phyloP scores from a whole-genome alignment of 2,113 vertebrate genomes.

The Himantopus leucocephalus region DNA sequence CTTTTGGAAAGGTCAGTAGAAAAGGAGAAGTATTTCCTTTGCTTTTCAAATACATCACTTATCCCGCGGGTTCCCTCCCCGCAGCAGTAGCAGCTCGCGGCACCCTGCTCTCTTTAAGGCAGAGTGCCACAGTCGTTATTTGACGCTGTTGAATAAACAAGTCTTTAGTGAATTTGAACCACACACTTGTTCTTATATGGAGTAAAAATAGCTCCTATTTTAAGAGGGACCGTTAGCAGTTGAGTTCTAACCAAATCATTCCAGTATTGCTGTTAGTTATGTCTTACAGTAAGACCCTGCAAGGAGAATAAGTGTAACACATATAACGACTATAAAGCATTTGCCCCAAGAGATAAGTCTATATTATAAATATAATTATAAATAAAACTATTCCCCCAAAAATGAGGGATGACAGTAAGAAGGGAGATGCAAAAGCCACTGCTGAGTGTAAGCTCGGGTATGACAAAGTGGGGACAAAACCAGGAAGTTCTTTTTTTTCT shows the following conservation, averaged over 20 bases:
- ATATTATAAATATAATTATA: too few relatives aligned
- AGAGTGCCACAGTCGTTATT: background rate
- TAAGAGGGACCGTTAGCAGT: background rate
- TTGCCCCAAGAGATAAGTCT: background rate
- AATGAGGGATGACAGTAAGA: background rate
- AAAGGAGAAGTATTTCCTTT: background rate
- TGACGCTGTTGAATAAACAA: background rate
- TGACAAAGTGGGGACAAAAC: background rate
- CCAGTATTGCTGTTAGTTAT: background rate
- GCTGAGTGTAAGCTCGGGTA: background rate
- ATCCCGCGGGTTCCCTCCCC: background rate
- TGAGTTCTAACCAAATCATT: background rate
- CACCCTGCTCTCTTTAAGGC: background rate
- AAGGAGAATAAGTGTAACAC: background rate
- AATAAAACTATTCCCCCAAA: background rate
- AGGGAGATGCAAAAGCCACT: background rate
- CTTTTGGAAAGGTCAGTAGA: background rate
- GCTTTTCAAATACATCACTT: background rate
- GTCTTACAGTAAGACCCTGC: background rate
- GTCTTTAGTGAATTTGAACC: background rate
- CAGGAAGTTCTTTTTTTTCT: background rate
- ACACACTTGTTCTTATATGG: background rate
- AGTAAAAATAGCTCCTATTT: background rate
- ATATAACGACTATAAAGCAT: fast-evolving
- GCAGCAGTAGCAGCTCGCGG: background rate